These are phyloP conservation scores for Micromussa lordhowensis DNA, from an alignment of 92 coral and sea anemone genomes.

Conservation along the genomic window DNA sequence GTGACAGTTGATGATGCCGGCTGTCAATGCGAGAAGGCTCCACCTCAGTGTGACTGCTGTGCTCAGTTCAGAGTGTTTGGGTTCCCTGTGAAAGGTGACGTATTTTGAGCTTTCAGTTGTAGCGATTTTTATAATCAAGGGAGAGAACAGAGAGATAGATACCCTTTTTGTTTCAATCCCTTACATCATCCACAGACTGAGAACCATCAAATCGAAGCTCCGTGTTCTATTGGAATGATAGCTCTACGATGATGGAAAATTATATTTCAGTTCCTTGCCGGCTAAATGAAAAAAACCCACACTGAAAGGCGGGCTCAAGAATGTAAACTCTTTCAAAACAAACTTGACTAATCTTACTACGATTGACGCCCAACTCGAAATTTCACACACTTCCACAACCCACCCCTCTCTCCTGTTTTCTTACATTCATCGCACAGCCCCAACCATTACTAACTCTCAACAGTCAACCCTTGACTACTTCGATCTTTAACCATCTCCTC, in stretches of 20 bases:
- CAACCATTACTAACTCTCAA: background rate
- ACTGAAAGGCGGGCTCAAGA: too few species aligned
- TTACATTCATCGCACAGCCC: background rate
- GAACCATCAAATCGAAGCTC: background rate
- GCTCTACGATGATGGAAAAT: background rate
- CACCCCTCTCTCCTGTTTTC: background rate
- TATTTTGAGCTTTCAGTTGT: background rate
- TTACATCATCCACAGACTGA: too few species aligned
- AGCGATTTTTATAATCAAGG: background rate
- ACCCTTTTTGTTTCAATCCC: too few species aligned
- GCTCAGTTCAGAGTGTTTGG: background rate
- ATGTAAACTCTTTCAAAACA: background rate
- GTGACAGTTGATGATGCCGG: conserved; percentile 9
- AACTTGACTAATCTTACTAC: background rate
- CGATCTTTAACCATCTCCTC: background rate
- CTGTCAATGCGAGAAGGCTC: conserved; percentile 28
- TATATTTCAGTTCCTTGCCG: too few species aligned
- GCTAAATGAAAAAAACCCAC: too few species aligned
- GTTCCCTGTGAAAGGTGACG: conserved; percentile 19
- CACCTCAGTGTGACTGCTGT: conserved; percentile 50
- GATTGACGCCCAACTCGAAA: background rate
- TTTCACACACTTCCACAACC: background rate
- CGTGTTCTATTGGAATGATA: too few species aligned
- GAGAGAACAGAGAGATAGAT: background rate
- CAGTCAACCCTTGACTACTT: background rate